Base-by-base conservation (phyloP, 2,113 vertebrate species). In the Melanostigma gelatinosum region DNA sequence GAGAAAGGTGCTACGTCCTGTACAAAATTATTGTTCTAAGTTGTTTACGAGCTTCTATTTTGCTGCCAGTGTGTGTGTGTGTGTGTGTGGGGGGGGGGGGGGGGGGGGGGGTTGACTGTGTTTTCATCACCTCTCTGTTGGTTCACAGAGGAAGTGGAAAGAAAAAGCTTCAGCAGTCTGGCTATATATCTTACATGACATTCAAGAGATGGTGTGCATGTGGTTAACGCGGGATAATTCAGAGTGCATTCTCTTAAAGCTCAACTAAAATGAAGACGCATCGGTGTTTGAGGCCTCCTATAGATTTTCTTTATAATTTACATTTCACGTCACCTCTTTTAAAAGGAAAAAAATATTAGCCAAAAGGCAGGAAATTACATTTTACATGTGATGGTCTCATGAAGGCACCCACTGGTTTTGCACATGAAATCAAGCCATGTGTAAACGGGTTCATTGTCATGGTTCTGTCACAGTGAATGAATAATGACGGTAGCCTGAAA, bases 101-200 rank as follows among this genome's bases (percentile, higher is more conserved):
- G 32, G 32, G 24, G 27, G 82, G 62, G 72, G 77, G 42, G 75
- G 77, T 32, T 2, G 36, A 74, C 38, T 73, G 65, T 29, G 63
- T 84, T 86, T 85, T 88, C 87, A 91, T 88, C 86, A 77, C 79
- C 67, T 81, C 71, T 77, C 68, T 38, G 80, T 77, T 63, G 86
- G 71, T 80, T 70, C 72, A 65, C 68, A 81, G 69, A 87, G 72
- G 83, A 85, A 85, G 74, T 75, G 80, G 22, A 72, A 64, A 75
- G 68, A 82, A 52, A 60, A 74, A 73, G 60, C 63, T 68, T 54
- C 75, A 75, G 71, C 62, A 55, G 46, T 62, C 65, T 27, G 36
- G 66, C 42, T 32, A n/a, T 52, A 84, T 48, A 80, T 84, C 63
- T 32, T 48, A 42, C 42, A 36, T 65, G 83, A 84, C 80, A 77